These are phyloP conservation scores for human (Homo sapiens) DNA, from an alignment of 2,113 vertebrate genomes.

Conservation along the genomic window GRCh38 chr1:212090501-212091000, in stretches of 20 bases:
- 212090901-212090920: background rate
- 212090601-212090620: background rate
- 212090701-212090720: background rate
- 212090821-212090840: background rate
- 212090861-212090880: background rate
- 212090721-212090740: conserved; percentile 6
- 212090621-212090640: background rate
- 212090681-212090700: background rate
- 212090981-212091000: background rate
- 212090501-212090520: conserved; percentile 14
- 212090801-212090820: background rate
- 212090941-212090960: background rate
- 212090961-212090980: background rate
- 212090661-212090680: background rate
- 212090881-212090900: background rate
- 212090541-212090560: conserved; percentile 33
- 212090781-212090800: background rate
- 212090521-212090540: conserved; percentile 11
- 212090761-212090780: background rate
- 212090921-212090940: background rate
- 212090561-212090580: background rate
- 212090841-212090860: background rate
- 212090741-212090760: background rate
- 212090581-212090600: background rate
- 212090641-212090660: background rate